These are phyloP conservation scores for Amaurobius ferox DNA, from an alignment of 2,888 invertebrate species.

Conservation along the genomic window DNA sequence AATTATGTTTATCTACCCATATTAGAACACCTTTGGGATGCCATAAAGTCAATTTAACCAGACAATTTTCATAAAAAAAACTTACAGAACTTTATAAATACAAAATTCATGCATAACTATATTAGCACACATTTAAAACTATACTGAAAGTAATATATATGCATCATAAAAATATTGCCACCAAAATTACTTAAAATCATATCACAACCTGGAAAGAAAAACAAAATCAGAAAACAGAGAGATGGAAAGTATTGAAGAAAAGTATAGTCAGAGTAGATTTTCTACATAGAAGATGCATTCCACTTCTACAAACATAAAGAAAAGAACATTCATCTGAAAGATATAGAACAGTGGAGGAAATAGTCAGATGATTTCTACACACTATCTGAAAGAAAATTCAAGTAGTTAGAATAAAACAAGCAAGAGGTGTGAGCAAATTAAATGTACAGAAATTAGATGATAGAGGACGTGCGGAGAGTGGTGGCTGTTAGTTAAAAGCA, in stretches of 20 bases:
- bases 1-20: too few species aligned
- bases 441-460: background rate
- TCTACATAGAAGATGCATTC: background rate
- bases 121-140: background rate
- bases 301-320: background rate
- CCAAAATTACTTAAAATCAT: background rate
- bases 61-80: too few species aligned
- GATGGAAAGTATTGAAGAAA: background rate
- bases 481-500: conserved; percentile 12
- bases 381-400: conserved; percentile 1
- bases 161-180: background rate
- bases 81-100: background rate
- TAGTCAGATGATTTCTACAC: background rate
- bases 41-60: too few species aligned
- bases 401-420: conserved; percentile 4
- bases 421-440: background rate
- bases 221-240: background rate
- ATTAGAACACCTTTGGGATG: too few species aligned
- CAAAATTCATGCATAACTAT: background rate
- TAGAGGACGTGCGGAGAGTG: background rate
- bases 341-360: background rate
- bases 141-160: background rate
- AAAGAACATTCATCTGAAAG: background rate
- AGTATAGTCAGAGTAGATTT: background rate
- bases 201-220: background rate